Evolutionary conservation across 2,113 vertebrate species (phyloP), one percentile per base, ranked within the genome.

Genomic region (Mus spicilegus): DNA sequence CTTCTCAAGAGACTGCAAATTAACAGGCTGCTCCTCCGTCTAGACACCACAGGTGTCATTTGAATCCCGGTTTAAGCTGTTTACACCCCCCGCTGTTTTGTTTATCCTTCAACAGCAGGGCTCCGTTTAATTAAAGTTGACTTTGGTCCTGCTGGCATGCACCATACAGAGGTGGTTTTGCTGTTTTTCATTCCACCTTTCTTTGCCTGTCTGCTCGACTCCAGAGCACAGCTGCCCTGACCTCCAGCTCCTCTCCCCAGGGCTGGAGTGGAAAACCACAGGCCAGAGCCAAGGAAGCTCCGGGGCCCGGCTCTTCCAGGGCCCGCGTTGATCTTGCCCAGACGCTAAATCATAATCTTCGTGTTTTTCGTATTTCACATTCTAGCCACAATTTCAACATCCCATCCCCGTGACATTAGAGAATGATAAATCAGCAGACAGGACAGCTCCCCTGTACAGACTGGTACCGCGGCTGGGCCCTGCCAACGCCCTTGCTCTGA

Each of bases 351-450:
- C 99, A 99, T 99, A 99, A 99, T 99, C 98, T 99, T 98, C 98
- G 96, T 99, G 99, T 98, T 99, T 99, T 98, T 98, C 98, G 99
- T 99, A 99, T 99, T 99, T 98, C 97, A 97, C 99, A 99, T 99
- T 99, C 99, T 99, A 99, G 99, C 99, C 98, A 97, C 98, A 98
- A 98, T 99, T 99, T 99, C 99, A 98, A 99, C 99, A 99, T 99
- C 99, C 98, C 99, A 94, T 98, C 98, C 98, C 98, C 99, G 97
- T 99, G 99, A 99, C 99, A 99, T 98, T 98, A 98, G 98, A 98
- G 96, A 95, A 96, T 98, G 98, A 99, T 99, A 99, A 99, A 99
- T 99, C 99, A 99, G 97, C 91, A 58, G 97, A 98, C 98, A 96
- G 98, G 99, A 99, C 99, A 99, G 99, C 99, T 99, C 99, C 99